phyloP scores from a whole-genome alignment of 2,797 vertebrate genomes.

The Catamblyrhynchus diadema region DNA sequence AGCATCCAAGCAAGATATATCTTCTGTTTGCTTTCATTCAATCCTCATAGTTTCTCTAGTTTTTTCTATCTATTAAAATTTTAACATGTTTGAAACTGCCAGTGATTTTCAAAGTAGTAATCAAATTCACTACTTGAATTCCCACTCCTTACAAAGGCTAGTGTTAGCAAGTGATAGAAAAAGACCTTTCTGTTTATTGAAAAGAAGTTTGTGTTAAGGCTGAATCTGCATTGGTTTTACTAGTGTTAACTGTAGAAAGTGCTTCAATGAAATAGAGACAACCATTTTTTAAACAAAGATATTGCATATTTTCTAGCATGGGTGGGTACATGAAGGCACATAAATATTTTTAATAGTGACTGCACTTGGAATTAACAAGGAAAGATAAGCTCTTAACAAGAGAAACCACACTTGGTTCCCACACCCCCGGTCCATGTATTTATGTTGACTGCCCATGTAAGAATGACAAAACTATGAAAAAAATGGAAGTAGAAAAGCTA shows the following conservation, averaged over 20 bases:
- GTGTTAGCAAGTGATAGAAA: not conserved
- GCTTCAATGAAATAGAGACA: not conserved
- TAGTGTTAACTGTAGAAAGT: not conserved
- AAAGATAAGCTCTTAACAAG: not conserved
- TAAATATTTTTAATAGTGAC: not conserved
- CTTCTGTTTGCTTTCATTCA: not conserved
- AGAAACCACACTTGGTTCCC: not conserved
- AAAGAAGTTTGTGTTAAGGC: not conserved
- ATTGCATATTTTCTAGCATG: not conserved
- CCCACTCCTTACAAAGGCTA: not conserved
- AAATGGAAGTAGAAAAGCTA: not conserved
- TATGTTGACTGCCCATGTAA: not conserved
- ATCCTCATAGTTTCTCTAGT: not conserved
- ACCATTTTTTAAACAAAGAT: not conserved
- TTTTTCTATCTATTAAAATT: not conserved
- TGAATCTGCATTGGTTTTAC: not conserved
- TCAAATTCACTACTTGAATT: not conserved
- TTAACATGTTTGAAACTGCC: not conserved
- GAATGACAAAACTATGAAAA: constrained; percentile 49
- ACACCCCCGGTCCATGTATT: not conserved
- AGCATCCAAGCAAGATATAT: not conserved
- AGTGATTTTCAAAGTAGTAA: not conserved
- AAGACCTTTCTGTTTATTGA: not conserved
- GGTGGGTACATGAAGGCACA: not conserved
- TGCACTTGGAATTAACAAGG: not conserved